A percentile compares a stretch with the other conserved stretches of the same genome.
Conservation (phyloP, 1,140 invertebrate genomes). For the Nebria ingens region DNA sequence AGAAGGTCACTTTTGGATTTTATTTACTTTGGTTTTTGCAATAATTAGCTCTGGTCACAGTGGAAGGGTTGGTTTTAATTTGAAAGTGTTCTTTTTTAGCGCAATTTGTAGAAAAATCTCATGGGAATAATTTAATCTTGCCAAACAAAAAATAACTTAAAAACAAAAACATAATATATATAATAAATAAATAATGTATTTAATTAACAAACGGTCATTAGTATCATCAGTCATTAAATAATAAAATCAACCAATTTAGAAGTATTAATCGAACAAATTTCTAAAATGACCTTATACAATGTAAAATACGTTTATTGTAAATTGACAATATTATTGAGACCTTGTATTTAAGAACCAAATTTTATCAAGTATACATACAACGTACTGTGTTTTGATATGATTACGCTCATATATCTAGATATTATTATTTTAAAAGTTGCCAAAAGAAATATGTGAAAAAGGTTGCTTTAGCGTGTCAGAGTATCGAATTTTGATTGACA, state of each 20-base stretch:
- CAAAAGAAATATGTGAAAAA: not conserved
- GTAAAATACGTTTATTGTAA: not conserved
- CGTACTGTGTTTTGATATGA: constrained; percentile 3
- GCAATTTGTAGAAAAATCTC: too few relatives aligned
- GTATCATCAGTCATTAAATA: not conserved
- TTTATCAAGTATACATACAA: constrained; percentile 4
- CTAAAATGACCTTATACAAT: constrained; percentile 5
- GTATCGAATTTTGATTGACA: too few relatives aligned
- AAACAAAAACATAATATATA: not conserved
- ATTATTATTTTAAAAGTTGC: too few relatives aligned
- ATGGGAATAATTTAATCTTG: not conserved
- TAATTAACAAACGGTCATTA: not conserved
- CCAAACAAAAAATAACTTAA: not conserved
- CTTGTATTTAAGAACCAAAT: constrained; percentile 5
- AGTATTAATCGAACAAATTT: not conserved
- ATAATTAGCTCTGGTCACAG: constrained; percentile 1
- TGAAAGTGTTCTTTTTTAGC: not conserved
- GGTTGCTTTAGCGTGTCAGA: too few relatives aligned
- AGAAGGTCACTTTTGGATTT: constrained; percentile 9
- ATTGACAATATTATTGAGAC: not conserved
- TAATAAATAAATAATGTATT: constrained; percentile 4
- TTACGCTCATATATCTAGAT: too few relatives aligned
- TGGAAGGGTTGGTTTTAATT: constrained; percentile 1
- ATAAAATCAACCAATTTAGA: not conserved
- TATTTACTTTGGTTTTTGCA: constrained; percentile 5